These are phyloP conservation scores for Phaonia tiefii DNA, from an alignment of 2,888 invertebrate species.

Conservation along the genomic window DNA sequence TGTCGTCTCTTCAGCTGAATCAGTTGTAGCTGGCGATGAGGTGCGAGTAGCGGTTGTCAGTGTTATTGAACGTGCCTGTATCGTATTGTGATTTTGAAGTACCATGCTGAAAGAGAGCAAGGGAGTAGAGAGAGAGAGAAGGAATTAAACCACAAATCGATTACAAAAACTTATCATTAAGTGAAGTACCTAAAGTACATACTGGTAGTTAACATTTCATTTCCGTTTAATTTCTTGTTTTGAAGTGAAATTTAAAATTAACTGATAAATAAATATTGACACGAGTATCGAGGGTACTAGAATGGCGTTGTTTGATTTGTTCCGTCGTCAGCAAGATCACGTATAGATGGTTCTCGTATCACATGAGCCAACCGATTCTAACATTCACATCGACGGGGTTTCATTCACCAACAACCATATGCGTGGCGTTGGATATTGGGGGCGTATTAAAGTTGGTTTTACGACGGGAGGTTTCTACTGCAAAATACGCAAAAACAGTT, in stretches of 20 bases:
- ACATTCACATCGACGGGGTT: constrained; percentile 5
- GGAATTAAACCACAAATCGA: neutral
- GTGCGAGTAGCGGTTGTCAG: constrained; percentile 33
- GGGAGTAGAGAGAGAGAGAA: constrained; percentile 36
- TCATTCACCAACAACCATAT: too few relatives aligned
- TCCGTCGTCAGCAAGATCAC: constrained; percentile 17
- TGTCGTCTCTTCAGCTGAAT: constrained; percentile 58
- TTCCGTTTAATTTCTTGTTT: constrained; percentile 5
- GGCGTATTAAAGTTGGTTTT: too few relatives aligned
- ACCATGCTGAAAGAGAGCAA: constrained; percentile 76
- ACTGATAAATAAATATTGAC: neutral
- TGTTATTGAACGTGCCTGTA: constrained; percentile 72
- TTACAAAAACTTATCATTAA: neutral
- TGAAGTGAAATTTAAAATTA: constrained; percentile 15
- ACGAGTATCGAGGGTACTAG: neutral
- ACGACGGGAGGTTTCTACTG: neutral
- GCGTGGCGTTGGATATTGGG: too few relatives aligned
- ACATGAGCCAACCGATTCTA: constrained; percentile 8
- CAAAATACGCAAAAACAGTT: constrained; percentile 14
- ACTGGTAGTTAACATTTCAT: neutral
- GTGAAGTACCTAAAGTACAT: constrained; percentile 36
- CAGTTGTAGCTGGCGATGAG: constrained; percentile 62
- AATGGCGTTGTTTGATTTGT: constrained; percentile 12
- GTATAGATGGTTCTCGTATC: constrained; percentile 30
- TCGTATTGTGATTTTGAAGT: constrained; percentile 75